Evolutionary conservation across 2,113 vertebrate genomes (phyloP).

Genomic region (Cyprinodon variegatus): DNA sequence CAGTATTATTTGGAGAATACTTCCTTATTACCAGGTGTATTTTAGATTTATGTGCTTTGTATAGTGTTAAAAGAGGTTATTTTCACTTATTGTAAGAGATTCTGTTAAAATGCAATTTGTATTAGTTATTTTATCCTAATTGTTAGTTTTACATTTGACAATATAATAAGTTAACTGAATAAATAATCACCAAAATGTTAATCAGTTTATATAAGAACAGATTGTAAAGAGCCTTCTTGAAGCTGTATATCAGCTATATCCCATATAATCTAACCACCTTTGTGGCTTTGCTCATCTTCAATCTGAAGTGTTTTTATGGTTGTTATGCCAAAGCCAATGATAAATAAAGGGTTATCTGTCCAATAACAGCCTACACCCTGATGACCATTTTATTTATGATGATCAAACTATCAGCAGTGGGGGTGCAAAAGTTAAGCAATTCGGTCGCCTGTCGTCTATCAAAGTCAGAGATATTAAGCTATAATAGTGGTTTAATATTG

Average conservation of each 20-base stretch:
- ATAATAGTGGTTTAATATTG: neutral
- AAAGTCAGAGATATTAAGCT: neutral
- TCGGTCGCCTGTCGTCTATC: neutral
- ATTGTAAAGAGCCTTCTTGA: neutral
- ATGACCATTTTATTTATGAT: neutral
- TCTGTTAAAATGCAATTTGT: neutral
- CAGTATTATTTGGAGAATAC: neutral
- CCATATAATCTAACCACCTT: neutral
- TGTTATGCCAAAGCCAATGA: conserved; percentile 27
- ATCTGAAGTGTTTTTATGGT: neutral
- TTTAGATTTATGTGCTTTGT: neutral
- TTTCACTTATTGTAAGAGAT: neutral
- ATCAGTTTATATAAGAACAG: neutral
- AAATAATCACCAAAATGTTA: neutral
- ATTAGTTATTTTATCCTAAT: neutral
- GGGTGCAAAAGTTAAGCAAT: neutral
- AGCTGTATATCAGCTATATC: neutral
- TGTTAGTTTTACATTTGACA: neutral
- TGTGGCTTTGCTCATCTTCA: neutral
- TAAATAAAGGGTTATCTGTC: conserved; percentile 24
- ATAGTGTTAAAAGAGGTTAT: neutral
- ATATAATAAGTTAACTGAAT: neutral
- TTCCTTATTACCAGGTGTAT: neutral
- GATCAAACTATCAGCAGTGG: conserved; percentile 1
- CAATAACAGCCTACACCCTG: conserved; percentile 22